Percentiles rank a stretch among this genome's conserved stretches.
Conservation (phyloP, 2,797 vertebrate genomes). For the Microchirus variegatus region DNA sequence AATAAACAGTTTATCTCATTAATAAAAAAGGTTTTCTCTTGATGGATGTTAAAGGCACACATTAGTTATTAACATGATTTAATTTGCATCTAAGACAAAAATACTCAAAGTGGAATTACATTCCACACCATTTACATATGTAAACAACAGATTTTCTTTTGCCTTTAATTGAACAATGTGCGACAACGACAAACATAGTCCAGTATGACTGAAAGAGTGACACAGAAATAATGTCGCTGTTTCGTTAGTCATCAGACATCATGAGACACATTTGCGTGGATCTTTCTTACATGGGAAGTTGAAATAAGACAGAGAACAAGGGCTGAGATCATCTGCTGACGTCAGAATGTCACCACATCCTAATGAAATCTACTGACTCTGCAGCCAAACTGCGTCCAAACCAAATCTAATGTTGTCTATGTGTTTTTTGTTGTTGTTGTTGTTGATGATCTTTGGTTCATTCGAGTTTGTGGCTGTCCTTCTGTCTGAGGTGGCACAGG, state of each 20-base stretch:
- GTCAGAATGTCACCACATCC: neutral
- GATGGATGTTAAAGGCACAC: no score
- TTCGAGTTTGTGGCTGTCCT: slow-evolving; percentile 46
- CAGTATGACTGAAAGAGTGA: neutral
- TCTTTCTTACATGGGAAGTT: neutral
- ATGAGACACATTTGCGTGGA: slow-evolving; percentile 3
- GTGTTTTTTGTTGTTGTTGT: no score
- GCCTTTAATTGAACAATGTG: neutral
- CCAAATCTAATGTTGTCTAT: neutral
- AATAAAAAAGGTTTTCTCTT: no score
- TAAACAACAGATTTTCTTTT: no score
- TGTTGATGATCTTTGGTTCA: slow-evolving; percentile 15
- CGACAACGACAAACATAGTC: neutral
- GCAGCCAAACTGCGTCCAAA: neutral
- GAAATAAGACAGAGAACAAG: slow-evolving; percentile 1
- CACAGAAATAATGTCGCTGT: neutral
- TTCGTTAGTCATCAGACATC: neutral
- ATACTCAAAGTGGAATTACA: no score
- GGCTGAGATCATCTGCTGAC: neutral
- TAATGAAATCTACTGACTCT: neutral
- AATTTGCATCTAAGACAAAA: no score
- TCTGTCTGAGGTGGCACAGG: slow-evolving; percentile 81
- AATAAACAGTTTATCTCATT: no score
- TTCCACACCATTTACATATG: no score
- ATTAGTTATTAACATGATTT: no score